Percentiles rank a stretch among this genome's conserved stretches.
Conservation (phyloP, 2,888 invertebrate species). For the Diabrotica balteata region DNA sequence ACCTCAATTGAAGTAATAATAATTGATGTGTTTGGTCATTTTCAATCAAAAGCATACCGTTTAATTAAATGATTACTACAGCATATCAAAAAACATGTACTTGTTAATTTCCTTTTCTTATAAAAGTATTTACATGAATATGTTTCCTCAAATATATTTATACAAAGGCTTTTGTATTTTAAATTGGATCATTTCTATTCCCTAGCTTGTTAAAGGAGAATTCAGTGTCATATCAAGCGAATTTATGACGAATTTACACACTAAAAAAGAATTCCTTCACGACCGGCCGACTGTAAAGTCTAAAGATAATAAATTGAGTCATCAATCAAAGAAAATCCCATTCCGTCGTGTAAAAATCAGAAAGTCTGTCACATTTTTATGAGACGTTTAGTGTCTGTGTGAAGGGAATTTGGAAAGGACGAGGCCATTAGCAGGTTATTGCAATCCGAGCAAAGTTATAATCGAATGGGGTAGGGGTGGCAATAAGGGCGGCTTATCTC, state of each 20-base stretch:
- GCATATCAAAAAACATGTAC: too few relatives aligned
- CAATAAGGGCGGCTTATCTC: slow-evolving; percentile 49
- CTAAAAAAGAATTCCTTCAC: neutral
- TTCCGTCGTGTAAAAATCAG: slow-evolving; percentile 14
- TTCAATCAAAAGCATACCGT: too few relatives aligned
- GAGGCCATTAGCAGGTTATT: slow-evolving; percentile 29
- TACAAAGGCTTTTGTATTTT: too few relatives aligned
- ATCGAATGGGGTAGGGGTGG: slow-evolving; percentile 29
- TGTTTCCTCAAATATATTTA: too few relatives aligned
- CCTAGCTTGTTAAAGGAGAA: too few relatives aligned
- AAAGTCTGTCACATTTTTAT: slow-evolving; percentile 27
- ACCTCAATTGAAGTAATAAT: too few relatives aligned
- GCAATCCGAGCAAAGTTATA: slow-evolving; percentile 30
- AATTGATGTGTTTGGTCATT: too few relatives aligned
- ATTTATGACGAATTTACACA: neutral
- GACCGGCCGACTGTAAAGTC: slow-evolving; percentile 1
- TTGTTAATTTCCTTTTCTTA: too few relatives aligned
- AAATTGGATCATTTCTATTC: too few relatives aligned
- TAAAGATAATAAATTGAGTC: slow-evolving; percentile 10
- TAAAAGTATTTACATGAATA: too few relatives aligned
- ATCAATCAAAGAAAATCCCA: slow-evolving; percentile 19
- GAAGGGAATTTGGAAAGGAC: slow-evolving; percentile 21
- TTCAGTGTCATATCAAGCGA: too few relatives aligned
- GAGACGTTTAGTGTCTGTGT: slow-evolving; percentile 20
- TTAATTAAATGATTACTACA: too few relatives aligned